Conservation (phyloP, 2,888 invertebrate species). For the Tiliacea aurago region DNA sequence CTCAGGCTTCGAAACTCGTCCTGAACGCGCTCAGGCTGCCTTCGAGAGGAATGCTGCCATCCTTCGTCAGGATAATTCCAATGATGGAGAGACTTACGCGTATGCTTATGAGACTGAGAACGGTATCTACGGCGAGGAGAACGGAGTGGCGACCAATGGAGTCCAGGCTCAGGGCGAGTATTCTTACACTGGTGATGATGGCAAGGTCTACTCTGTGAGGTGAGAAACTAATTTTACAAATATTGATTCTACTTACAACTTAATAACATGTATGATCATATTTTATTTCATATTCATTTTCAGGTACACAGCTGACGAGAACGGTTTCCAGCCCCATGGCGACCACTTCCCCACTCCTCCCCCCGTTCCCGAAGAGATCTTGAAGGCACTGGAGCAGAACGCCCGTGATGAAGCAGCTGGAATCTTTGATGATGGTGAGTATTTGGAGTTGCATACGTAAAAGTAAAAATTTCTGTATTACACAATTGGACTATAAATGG, state of each 20-base stretch:
- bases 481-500: too few relatives aligned
- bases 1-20: slow-evolving; percentile 67
- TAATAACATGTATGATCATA: background rate
- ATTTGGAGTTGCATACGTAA: background rate
- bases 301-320: slow-evolving; percentile 87
- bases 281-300: background rate
- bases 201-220: slow-evolving; percentile 84
- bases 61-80: slow-evolving; percentile 81
- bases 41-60: slow-evolving; percentile 84
- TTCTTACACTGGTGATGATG: slow-evolving; percentile 87
- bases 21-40: slow-evolving; percentile 82
- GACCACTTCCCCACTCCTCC: slow-evolving; percentile 86
- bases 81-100: slow-evolving; percentile 83
- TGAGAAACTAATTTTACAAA: slow-evolving; percentile 41
- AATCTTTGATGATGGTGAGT: slow-evolving; percentile 85
- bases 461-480: too few relatives aligned
- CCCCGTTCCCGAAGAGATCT: slow-evolving; percentile 84
- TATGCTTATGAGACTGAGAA: slow-evolving; percentile 86
- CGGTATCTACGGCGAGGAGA: slow-evolving; percentile 85
- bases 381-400: slow-evolving; percentile 85
- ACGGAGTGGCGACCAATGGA: slow-evolving; percentile 84
- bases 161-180: slow-evolving; percentile 85
- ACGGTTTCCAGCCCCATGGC: slow-evolving; percentile 86
- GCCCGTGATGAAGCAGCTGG: slow-evolving; percentile 87
- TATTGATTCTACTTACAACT: background rate